phyloP scores from a whole-genome alignment of 1,140 invertebrate genomes.

The Philaenus spumarius region DNA sequence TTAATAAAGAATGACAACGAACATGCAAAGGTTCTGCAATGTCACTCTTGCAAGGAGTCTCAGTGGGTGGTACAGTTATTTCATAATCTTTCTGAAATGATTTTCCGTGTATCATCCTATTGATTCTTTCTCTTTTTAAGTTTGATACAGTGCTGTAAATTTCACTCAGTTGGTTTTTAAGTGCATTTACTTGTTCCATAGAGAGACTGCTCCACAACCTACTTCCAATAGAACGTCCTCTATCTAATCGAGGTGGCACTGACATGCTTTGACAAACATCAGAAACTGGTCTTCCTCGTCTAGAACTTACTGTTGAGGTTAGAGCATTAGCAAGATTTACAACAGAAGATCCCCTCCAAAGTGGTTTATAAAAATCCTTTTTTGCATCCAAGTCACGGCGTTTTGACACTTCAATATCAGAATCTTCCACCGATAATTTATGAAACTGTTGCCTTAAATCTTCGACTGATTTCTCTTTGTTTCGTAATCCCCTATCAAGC shows the following conservation, averaged over 20 bases:
- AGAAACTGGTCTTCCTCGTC: slow-evolving; percentile 28
- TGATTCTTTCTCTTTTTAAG: slow-evolving; percentile 39
- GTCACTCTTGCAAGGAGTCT: slow-evolving; percentile 27
- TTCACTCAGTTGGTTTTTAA: slow-evolving; percentile 73
- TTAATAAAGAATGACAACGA: slow-evolving; percentile 56
- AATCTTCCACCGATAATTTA: slow-evolving; percentile 45
- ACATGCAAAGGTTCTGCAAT: slow-evolving; percentile 44
- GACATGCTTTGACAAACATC: slow-evolving; percentile 15
- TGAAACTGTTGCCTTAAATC: slow-evolving; percentile 69
- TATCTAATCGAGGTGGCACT: slow-evolving; percentile 10
- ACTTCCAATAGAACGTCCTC: slow-evolving; percentile 48
- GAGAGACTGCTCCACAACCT: slow-evolving; percentile 77
- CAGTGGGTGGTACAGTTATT: slow-evolving; percentile 47
- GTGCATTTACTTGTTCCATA: slow-evolving; percentile 71
- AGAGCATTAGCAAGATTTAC: slow-evolving; percentile 64
- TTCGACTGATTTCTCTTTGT: slow-evolving; percentile 80
- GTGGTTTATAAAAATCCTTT: slow-evolving; percentile 65
- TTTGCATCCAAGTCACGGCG: slow-evolving; percentile 40
- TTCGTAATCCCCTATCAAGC: slow-evolving; percentile 67
- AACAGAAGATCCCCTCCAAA: slow-evolving; percentile 77
- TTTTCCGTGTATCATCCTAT: slow-evolving; percentile 30
- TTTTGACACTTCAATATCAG: slow-evolving; percentile 39
- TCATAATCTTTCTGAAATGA: slow-evolving; percentile 43
- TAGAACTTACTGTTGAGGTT: slow-evolving; percentile 24
- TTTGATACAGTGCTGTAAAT: slow-evolving; percentile 57